Evolutionary conservation across 35 echinoderm and acorn worm species (phyloP).

Genomic region (Antedon bifida): DNA sequence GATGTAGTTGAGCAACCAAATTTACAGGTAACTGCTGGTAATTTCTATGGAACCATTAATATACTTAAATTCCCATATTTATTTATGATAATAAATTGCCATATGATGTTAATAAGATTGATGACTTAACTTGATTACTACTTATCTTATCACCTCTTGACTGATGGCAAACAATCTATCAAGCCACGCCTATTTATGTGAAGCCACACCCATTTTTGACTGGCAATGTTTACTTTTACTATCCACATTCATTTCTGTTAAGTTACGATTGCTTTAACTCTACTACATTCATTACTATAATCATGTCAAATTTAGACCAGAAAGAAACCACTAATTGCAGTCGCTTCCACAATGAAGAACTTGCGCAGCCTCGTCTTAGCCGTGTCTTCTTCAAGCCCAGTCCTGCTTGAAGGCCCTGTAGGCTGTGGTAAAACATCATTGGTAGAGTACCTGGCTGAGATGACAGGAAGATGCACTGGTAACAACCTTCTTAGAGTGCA

Average conservation of each 20-base stretch:
- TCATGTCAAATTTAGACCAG: too few relatives aligned
- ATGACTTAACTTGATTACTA: neutral
- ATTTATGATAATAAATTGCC: neutral
- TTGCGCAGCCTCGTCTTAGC: constrained; percentile 60
- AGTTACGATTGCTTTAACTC: too few relatives aligned
- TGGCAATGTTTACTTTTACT: neutral
- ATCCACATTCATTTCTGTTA: neutral
- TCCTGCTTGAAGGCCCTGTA: constrained; percentile 78
- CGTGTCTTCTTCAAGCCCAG: constrained; percentile 32
- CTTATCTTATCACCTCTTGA: neutral
- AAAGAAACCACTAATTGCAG: constrained; percentile 31
- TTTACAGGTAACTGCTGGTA: neutral
- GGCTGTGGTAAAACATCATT: constrained; percentile 71
- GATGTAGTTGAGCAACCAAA: neutral
- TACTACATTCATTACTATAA: too few relatives aligned
- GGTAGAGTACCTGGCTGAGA: constrained; percentile 57
- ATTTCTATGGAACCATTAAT: too few relatives aligned
- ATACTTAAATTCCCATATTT: too few relatives aligned
- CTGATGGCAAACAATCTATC: neutral
- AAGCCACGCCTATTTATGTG: too few relatives aligned
- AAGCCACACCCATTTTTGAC: neutral
- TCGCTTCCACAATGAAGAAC: constrained; percentile 43
- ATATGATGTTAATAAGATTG: neutral
- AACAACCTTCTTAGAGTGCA: constrained; percentile 59
- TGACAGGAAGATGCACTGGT: constrained; percentile 46